Evolutionary conservation across 2,797 vertebrate species (phyloP).

Genomic region (Rhadinocentrus ornatus): DNA sequence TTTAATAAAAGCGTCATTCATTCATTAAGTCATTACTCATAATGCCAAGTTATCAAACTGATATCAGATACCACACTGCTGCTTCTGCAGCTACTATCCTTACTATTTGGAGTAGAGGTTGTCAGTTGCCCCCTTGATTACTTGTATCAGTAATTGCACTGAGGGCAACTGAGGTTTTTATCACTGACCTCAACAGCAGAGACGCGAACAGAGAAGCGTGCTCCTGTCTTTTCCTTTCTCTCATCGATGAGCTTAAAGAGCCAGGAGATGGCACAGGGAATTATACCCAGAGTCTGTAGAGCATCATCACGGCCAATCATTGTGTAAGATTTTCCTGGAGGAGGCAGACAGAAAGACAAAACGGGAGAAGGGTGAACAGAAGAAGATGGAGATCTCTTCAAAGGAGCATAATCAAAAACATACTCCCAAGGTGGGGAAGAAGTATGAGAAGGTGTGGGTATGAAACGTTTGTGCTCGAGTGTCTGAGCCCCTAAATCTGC

Average conservation of each 20-base stretch:
- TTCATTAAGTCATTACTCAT: neutral
- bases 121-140: constrained; percentile 1
- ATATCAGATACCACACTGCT: neutral
- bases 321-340: constrained; percentile 94
- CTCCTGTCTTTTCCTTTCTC: constrained; percentile 96
- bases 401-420: constrained; percentile 25
- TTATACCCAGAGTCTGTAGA: constrained; percentile 95
- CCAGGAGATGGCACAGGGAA: constrained; percentile 98
- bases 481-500: constrained; percentile 37
- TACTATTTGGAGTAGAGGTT: neutral
- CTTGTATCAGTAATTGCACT: constrained; percentile 2
- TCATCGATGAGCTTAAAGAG: constrained; percentile 98
- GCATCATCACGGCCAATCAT: constrained; percentile 97
- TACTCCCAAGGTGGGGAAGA: neutral
- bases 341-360: constrained; percentile 23
- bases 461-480: constrained; percentile 13
- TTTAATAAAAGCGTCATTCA: neutral
- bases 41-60: neutral
- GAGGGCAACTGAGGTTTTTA: constrained; percentile 11
- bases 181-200: constrained; percentile 92
- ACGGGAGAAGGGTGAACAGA: neutral
- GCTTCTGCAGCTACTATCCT: neutral
- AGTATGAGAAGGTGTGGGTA: constrained; percentile 19
- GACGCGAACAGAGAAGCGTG: constrained; percentile 95
- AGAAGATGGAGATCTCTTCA: constrained; percentile 23